A percentile compares a stretch with the other conserved stretches of the same genome.
Conservation (phyloP, 2,888 invertebrate species). For the Calephelis perditalis region DNA sequence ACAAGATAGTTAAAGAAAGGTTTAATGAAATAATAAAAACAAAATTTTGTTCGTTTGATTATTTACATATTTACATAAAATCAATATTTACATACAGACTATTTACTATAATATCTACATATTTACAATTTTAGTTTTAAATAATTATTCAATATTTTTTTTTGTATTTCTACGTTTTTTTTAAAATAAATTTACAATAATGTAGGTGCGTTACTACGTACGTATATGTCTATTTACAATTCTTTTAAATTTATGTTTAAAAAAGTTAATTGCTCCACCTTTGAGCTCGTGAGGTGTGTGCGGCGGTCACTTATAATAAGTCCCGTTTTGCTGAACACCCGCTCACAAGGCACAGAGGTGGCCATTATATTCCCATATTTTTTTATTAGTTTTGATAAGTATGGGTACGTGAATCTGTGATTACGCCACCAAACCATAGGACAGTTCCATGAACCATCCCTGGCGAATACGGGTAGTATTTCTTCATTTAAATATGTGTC, state of each 20-base stretch:
- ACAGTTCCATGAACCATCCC: slow-evolving; percentile 11
- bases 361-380: slow-evolving; percentile 29
- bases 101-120: no score
- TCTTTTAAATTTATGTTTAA: slow-evolving; percentile 20
- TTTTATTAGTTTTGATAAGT: no score
- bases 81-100: no score
- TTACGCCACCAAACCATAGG: slow-evolving; percentile 30
- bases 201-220: neutral
- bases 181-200: no score
- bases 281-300: slow-evolving; percentile 19
- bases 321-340: slow-evolving; percentile 30
- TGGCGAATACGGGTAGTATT: neutral
- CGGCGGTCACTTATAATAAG: slow-evolving; percentile 24
- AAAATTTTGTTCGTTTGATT: no score
- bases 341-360: slow-evolving; percentile 31
- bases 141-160: no score
- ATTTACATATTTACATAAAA: no score
- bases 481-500: slow-evolving; percentile 29
- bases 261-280: slow-evolving; percentile 24
- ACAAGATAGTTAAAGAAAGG: no score
- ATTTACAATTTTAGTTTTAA: no score
- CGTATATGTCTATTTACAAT: neutral
- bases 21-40: no score
- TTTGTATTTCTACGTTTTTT: no score
- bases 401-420: slow-evolving; percentile 19